A percentile compares a stretch with the other conserved stretches of the same genome.
phyloP scores from a whole-genome alignment of 2,113 vertebrate species.

The Callipepla squamata region DNA sequence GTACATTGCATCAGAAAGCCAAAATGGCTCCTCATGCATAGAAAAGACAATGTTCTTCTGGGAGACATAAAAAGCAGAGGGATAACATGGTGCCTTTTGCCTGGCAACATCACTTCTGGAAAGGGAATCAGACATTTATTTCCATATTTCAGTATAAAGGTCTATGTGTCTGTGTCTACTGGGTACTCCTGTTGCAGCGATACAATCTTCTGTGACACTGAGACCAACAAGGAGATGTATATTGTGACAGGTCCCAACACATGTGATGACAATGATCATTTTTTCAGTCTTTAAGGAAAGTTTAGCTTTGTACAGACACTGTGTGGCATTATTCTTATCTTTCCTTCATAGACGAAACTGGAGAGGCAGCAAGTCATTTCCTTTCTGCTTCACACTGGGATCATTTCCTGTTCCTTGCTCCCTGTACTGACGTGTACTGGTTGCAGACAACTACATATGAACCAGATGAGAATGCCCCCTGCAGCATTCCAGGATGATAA shows the following conservation, averaged over 20 bases:
- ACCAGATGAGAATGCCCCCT: neutral
- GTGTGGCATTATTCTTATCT: neutral
- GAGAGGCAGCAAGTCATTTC: neutral
- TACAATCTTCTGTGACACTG: neutral
- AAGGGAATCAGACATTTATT: neutral
- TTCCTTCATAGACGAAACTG: neutral
- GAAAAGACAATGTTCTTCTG: neutral
- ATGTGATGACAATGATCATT: neutral
- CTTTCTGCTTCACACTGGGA: neutral
- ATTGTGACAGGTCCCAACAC: neutral
- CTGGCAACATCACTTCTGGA: neutral
- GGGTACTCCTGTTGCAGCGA: neutral
- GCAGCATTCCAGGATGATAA: neutral
- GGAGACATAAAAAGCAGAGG: neutral
- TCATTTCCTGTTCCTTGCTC: neutral
- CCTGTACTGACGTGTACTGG: accelerated
- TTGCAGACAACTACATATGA: neutral
- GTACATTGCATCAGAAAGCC: neutral
- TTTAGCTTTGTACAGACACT: neutral
- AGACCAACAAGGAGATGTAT: neutral
- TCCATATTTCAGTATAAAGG: neutral
- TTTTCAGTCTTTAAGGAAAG: neutral
- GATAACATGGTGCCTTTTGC: neutral
- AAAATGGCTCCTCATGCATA: neutral
- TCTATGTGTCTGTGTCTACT: accelerated